Evolutionary conservation across 37 sponge, comb jelly and placozoan species (phyloP), one percentile per base, ranked within the genome.

Genomic region (Beroe ovata): DNA sequence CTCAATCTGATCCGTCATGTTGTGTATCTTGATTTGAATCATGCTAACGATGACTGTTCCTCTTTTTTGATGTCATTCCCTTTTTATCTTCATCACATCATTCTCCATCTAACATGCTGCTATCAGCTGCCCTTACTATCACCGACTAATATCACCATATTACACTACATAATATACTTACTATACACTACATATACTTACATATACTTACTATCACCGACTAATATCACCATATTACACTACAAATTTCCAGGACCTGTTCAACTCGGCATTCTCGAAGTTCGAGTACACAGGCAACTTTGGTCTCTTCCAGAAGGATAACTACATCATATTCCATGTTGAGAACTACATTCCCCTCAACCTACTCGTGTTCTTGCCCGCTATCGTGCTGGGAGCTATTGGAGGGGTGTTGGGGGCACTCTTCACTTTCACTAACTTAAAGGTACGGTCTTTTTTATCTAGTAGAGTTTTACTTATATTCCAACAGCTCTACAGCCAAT

Each of bases 361-460:
- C 69, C 25, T 91, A 3, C 89, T 91, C 4, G 64, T 89, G 1
- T 91, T 91, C 30, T 0, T 91, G 32, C 91, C 91, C 0, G 60
- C 91, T 29, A 60, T 89, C 19, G 21, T 91, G 32, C 38, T 91
- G 60, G 91, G 91, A 26, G 69, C 38, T 8, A 60, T 89, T 64
- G 89, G 91, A 14, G 91, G 91, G 2, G 38, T 91, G 11, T 36
- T 91, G 22, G 91, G 91, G 20, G 89, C 89, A 29, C 34, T 91
- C 63, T 91, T 91, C 89, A 91, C 91, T 6, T 91, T 91, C 34
- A 11, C 54, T 11, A 91, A 90, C 84, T 41, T 91, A 39, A 91
- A 91, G 40, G 54, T 47, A 11, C 11, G 54, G 54, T 47, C 11
- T 16, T 11, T 47, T 11, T 47, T n/a, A n/a, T n/a, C n/a, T n/a